Evolutionary conservation across 2,113 vertebrate genomes (phyloP).

Genomic region (Lota lota): DNA sequence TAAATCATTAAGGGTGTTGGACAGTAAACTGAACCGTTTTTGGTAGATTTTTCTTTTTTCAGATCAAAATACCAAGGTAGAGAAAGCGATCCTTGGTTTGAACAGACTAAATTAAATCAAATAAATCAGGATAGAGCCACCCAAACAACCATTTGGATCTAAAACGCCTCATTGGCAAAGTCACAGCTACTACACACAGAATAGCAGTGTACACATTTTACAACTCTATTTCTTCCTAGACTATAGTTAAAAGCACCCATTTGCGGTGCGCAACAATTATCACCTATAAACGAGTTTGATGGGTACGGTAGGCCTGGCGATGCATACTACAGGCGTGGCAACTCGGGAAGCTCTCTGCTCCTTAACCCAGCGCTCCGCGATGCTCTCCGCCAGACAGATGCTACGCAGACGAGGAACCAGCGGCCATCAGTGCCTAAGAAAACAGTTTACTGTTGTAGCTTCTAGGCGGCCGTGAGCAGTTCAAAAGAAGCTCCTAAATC

Average conservation of each 20-base stretch:
- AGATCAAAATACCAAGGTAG: not conserved
- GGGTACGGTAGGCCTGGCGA: too few relatives aligned
- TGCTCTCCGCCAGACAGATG: conserved; percentile 11
- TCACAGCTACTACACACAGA: too few relatives aligned
- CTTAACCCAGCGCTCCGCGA: not conserved
- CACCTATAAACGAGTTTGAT: conserved; percentile 3
- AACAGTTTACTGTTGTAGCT: not conserved
- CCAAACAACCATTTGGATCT: too few relatives aligned
- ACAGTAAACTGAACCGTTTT: conserved; percentile 25
- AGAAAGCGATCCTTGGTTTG: not conserved
- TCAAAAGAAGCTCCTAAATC: conserved; percentile 49
- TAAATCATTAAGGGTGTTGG: conserved; percentile 30
- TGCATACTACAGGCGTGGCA: not conserved
- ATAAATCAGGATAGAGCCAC: too few relatives aligned
- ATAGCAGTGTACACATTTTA: conserved; percentile 9
- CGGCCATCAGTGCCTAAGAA: not conserved
- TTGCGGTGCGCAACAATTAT: not conserved
- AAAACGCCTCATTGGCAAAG: too few relatives aligned
- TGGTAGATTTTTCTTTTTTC: not conserved
- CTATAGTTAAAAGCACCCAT: not conserved
- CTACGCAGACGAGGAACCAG: not conserved
- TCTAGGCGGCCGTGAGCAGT: not conserved
- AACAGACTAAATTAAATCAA: too few relatives aligned
- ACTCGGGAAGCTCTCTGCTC: too few relatives aligned
- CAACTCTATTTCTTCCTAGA: conserved; percentile 4